These are phyloP conservation scores for Buathra laborator DNA, from an alignment of 2,888 invertebrate species.

Conservation along the genomic window DNA sequence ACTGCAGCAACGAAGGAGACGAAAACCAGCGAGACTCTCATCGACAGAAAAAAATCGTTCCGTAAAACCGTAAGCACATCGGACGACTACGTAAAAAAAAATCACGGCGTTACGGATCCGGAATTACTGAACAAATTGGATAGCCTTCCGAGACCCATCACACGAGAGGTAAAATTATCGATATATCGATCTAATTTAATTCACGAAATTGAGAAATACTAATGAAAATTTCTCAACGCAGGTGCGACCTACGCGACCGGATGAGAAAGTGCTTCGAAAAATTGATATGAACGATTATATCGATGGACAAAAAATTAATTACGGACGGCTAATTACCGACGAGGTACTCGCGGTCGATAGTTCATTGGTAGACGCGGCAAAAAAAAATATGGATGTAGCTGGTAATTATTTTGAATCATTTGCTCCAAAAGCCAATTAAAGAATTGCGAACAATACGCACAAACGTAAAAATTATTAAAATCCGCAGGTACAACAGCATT, in stretches of 20 bases:
- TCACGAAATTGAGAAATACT: neutral
- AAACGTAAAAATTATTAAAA: conserved; percentile 48
- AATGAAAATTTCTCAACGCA: conserved; percentile 62
- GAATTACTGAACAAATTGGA: conserved; percentile 89
- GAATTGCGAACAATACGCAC: neutral
- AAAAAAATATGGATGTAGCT: conserved; percentile 89
- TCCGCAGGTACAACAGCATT: conserved; percentile 95
- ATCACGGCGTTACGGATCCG: conserved; percentile 89
- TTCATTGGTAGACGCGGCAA: conserved; percentile 93
- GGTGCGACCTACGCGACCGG: conserved; percentile 79
- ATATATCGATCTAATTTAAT: neutral
- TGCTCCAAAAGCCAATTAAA: neutral
- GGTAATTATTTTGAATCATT: conserved; percentile 82
- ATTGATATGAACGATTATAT: conserved; percentile 88
- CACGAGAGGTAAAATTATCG: conserved; percentile 79
- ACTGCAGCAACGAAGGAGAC: conserved; percentile 84
- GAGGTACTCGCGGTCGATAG: conserved; percentile 95
- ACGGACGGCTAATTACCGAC: conserved; percentile 93
- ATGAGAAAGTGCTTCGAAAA: conserved; percentile 75
- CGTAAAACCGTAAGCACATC: conserved; percentile 89
- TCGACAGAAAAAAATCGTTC: conserved; percentile 89
- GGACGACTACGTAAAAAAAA: conserved; percentile 85
- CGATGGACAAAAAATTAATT: conserved; percentile 92
- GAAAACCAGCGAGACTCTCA: conserved; percentile 72
- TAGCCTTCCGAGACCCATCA: conserved; percentile 86